Conservation (phyloP, 2,888 invertebrate species). For the Zaprionus lineosus region DNA sequence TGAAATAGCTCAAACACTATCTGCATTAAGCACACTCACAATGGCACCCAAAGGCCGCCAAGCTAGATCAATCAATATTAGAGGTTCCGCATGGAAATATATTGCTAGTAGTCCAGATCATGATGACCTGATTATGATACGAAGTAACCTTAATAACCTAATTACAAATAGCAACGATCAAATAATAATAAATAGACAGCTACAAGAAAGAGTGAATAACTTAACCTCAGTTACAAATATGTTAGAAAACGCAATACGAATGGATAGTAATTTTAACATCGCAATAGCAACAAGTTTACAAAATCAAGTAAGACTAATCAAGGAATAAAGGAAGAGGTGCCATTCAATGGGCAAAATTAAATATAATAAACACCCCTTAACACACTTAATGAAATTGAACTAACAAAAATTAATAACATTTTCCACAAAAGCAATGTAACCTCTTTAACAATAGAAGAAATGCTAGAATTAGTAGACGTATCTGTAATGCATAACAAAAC, state of each 20-base stretch:
- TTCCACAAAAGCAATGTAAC: not conserved
- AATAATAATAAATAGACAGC: not conserved
- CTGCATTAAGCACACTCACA: not conserved
- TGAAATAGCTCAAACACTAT: not conserved
- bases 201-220: not conserved
- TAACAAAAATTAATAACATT: not conserved
- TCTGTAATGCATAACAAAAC: not conserved
- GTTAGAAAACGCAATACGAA: not conserved
- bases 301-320: not conserved
- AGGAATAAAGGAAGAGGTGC: not conserved
- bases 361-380: not conserved
- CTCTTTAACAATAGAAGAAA: not conserved
- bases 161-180: not conserved
- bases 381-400: not conserved
- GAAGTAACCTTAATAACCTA: not conserved
- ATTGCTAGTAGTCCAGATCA: not conserved
- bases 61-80: not conserved
- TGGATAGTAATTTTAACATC: not conserved
- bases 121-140: not conserved
- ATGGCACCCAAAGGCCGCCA: not conserved
- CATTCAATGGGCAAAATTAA: conserved; percentile 8
- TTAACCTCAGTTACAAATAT: not conserved
- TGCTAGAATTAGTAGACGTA: not conserved
- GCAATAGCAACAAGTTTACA: not conserved
- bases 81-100: not conserved